phyloP scores from a whole-genome alignment of 2,888 invertebrate species.

The Caenorhabditis virilis region DNA sequence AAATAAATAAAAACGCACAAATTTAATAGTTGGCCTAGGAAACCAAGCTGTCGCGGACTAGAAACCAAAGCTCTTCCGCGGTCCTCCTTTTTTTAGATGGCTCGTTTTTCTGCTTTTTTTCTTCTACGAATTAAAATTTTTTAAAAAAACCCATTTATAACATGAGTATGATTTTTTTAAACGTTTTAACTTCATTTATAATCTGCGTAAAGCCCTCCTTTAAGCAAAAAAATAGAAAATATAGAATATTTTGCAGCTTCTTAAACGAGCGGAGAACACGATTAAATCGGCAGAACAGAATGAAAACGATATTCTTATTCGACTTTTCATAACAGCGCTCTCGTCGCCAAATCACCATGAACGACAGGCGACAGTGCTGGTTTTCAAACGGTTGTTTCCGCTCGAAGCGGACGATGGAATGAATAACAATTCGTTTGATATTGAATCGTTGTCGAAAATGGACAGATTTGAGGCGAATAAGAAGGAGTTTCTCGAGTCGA shows the following conservation, averaged over 20 bases:
- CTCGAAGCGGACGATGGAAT: slow-evolving; percentile 3
- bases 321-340: slow-evolving; percentile 10
- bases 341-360: slow-evolving; percentile 6
- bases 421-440: slow-evolving; percentile 12
- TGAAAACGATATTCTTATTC: slow-evolving; percentile 23
- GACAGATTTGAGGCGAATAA: slow-evolving; percentile 13
- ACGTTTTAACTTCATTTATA: too few species aligned
- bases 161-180: too few species aligned
- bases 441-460: slow-evolving; percentile 7
- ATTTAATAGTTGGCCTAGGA: too few species aligned
- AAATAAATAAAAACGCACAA: too few species aligned
- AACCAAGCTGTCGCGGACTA: too few species aligned
- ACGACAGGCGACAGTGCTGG: slow-evolving; percentile 13
- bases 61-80: too few species aligned
- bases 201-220: background rate
- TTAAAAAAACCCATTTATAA: too few species aligned
- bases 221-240: background rate
- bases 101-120: too few species aligned
- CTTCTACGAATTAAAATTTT: too few species aligned
- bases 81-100: too few species aligned
- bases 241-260: slow-evolving; percentile 12
- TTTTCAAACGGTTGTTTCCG: slow-evolving; percentile 13
- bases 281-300: slow-evolving; percentile 6
- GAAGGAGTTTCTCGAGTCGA: slow-evolving; percentile 9
- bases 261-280: slow-evolving; percentile 14